Evolutionary conservation across 2,113 vertebrate species (phyloP).

Genomic region (Oncorhynchus masou): DNA sequence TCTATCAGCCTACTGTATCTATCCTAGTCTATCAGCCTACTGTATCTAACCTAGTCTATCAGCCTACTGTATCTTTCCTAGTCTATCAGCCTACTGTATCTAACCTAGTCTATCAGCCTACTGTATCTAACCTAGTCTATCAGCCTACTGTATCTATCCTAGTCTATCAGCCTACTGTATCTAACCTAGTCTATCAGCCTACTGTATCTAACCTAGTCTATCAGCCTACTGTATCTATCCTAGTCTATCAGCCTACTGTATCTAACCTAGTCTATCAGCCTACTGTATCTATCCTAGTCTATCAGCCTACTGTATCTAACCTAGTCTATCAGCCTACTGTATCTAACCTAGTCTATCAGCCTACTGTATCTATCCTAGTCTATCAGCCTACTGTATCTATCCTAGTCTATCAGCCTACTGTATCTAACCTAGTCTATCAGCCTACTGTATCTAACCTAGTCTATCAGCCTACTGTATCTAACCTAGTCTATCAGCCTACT

Average conservation of each 20-base stretch:
- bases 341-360: too few relatives aligned
- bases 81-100: neutral
- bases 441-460: too few relatives aligned
- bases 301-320: slow-evolving; percentile 4
- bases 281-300: too few relatives aligned
- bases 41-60: slow-evolving; percentile 19
- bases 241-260: too few relatives aligned
- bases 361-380: slow-evolving; percentile 1
- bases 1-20: slow-evolving; percentile 32
- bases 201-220: neutral
- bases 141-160: slow-evolving; percentile 4
- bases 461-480: slow-evolving; percentile 9
- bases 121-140: too few relatives aligned
- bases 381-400: too few relatives aligned
- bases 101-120: neutral
- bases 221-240: too few relatives aligned
- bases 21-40: neutral
- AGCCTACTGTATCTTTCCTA: slow-evolving; percentile 25
- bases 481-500: too few relatives aligned
- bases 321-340: too few relatives aligned
- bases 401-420: too few relatives aligned
- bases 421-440: neutral
- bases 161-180: too few relatives aligned
- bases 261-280: neutral
- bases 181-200: too few relatives aligned